Evolutionary conservation across 2,797 vertebrate genomes (phyloP), one percentile per base, ranked within the genome.

Genomic region (Fratercula arctica): DNA sequence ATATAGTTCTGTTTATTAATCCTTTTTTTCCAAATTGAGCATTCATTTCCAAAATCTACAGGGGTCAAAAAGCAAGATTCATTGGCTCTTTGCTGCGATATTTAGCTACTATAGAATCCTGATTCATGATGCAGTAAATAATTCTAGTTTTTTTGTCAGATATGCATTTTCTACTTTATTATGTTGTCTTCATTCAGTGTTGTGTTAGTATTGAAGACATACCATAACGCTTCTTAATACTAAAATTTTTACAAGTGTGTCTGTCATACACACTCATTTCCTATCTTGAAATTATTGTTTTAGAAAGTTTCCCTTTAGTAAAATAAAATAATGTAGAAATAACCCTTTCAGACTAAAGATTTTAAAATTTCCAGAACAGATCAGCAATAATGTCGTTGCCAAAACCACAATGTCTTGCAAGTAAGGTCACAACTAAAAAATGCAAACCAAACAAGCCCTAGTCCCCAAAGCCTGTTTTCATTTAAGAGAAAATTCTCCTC

Each of bases 341-440:
- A 81, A 72, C 13, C 4, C 10, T 73, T 82, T 92, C 60, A 68
- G 60, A 37, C 2, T 57, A 37, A 85, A 59, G 14, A 41, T 31
- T 41, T 45, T 16, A 75, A 73, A 56, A 37, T 82, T 96, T 95
- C 59, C 59, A 72, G 45, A 85, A 57, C 19, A 82, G 45, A 73
- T 85, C 45, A 87, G 5, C 28, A 76, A 33, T 82, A 64, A 45
- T 46, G 37, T 61, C 57, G 50, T 68, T 87, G 37, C 67, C 0
- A 0, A 94, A 93, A 82, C 63, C 70, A 68, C 37, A 57, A 3
- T 20, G 21, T 89, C 45, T 82, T 28, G 39, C 39, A 78, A 75
- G 31, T 87, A 94, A 91, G 41, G 37, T 94, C 82, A 87, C 59
- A 54, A 63, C 63, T 85, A 39, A 94, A 93, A 94, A 73, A 96